Percentiles rank a stretch among this genome's conserved stretches.
These are phyloP conservation scores for Melieria omissa DNA, from an alignment of 2,888 invertebrate species.

Conservation along the genomic window DNA sequence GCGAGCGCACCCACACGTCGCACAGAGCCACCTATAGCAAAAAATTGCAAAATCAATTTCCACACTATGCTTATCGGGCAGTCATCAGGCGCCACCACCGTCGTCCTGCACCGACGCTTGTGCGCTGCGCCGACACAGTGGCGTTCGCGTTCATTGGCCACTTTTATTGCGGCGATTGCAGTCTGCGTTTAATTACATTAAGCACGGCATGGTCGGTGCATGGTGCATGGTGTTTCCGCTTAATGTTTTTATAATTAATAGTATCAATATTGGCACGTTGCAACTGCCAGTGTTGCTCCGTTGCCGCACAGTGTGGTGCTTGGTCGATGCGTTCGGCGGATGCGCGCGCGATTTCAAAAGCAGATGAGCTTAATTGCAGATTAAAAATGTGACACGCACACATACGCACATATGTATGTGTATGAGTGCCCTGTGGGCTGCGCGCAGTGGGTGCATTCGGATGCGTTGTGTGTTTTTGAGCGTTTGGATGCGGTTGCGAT, in stretches of 20 bases:
- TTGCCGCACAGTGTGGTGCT: not conserved
- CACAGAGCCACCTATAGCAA: not conserved
- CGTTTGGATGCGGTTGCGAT: constrained; percentile 47
- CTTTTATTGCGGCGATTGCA: constrained; percentile 53
- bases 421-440: constrained; percentile 25
- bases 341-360: constrained; percentile 16
- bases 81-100: constrained; percentile 49
- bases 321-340: constrained; percentile 1
- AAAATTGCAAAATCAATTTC: constrained; percentile 48
- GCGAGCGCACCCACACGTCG: not conserved
- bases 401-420: constrained; percentile 15
- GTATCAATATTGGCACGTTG: constrained; percentile 58
- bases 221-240: constrained; percentile 44
- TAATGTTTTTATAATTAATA: constrained; percentile 64
- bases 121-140: constrained; percentile 1
- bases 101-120: not conserved
- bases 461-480: constrained; percentile 8
- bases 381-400: constrained; percentile 56
- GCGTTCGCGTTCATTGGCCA: not conserved
- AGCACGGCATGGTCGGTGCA: constrained; percentile 3
- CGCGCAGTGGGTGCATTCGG: constrained; percentile 15
- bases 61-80: constrained; percentile 55
- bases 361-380: constrained; percentile 62
- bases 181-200: constrained; percentile 61
- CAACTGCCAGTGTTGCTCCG: not conserved